A percentile compares a stretch with the other conserved stretches of the same genome.
Conservation (phyloP, 1,140 invertebrate genomes). For the Rhagoletis pomonella region DNA sequence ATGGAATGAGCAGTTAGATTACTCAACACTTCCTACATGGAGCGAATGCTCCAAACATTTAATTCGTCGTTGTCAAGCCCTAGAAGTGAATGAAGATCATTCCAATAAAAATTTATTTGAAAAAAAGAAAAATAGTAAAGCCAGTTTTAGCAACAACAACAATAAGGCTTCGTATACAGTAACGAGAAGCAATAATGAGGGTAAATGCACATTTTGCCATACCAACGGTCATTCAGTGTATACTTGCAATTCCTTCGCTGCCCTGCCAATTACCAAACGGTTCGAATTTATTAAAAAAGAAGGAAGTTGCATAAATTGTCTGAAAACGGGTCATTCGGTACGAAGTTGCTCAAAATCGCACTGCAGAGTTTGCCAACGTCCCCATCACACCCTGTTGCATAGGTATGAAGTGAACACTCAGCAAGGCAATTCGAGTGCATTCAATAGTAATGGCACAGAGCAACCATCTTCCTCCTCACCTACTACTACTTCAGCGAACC, state of each 20-base stretch:
- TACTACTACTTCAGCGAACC: no score
- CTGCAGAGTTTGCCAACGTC: no score
- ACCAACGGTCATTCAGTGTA: background rate
- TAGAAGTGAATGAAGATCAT: conserved; percentile 32
- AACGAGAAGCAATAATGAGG: background rate
- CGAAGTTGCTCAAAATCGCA: no score
- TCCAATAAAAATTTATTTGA: conserved; percentile 10
- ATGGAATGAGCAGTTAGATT: no score
- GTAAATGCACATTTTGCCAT: conserved; percentile 1
- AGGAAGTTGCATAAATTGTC: no score
- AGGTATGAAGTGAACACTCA: no score
- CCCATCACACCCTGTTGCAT: no score
- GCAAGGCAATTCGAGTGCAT: no score
- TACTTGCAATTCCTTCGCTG: conserved; percentile 17
- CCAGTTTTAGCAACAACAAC: background rate
- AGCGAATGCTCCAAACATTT: no score
- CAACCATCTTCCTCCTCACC: no score
- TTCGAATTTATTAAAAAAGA: background rate
- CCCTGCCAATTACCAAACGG: background rate
- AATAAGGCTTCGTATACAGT: background rate
- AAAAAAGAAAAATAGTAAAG: background rate
- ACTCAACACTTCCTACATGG: no score
- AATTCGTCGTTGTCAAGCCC: background rate
- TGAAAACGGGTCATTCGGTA: background rate
- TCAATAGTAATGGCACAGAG: no score